phyloP scores from a whole-genome alignment of 30 jellyfish, hydroid and myxozoan genomes.

The Nemopilema nomurai region DNA sequence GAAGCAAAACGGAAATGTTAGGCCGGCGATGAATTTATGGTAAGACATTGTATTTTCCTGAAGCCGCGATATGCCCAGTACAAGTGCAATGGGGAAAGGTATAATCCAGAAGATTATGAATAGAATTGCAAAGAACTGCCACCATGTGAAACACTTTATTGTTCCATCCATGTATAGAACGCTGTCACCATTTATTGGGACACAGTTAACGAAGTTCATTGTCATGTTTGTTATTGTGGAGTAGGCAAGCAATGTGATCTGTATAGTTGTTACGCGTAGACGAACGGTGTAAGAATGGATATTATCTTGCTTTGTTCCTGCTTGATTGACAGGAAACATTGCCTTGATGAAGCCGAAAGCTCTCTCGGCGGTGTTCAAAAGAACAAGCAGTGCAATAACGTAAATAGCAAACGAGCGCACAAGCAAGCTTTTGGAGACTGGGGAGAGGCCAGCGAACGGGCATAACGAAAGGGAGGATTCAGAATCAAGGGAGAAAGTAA shows the following conservation, averaged over 20 bases:
- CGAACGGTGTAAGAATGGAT: constrained; percentile 57
- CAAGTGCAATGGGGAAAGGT: constrained; percentile 91
- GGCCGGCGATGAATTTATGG: constrained; percentile 61
- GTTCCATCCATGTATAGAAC: constrained; percentile 94
- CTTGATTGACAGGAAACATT: neutral
- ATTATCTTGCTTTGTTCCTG: neutral
- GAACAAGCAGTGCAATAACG: constrained; percentile 58
- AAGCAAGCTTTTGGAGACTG: constrained; percentile 78
- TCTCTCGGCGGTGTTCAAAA: constrained; percentile 35
- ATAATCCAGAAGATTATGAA: constrained; percentile 75
- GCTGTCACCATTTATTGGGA: constrained; percentile 59
- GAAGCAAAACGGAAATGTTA: constrained; percentile 74
- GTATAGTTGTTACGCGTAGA: constrained; percentile 89
- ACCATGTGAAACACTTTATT: constrained; percentile 79
- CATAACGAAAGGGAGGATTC: constrained; percentile 61
- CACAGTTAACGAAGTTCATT: constrained; percentile 80
- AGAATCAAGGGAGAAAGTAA: constrained; percentile 87
- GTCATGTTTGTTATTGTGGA: constrained; percentile 84
- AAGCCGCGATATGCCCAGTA: constrained; percentile 39
- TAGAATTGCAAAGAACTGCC: constrained; percentile 65
- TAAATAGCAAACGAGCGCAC: constrained; percentile 78
- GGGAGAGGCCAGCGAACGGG: constrained; percentile 76
- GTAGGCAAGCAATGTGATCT: constrained; percentile 75
- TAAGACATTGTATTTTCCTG: constrained; percentile 41
- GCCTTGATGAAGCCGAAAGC: neutral